phyloP scores from a whole-genome alignment of 2,113 vertebrate genomes.

The Brachyhypopomus gauderio region DNA sequence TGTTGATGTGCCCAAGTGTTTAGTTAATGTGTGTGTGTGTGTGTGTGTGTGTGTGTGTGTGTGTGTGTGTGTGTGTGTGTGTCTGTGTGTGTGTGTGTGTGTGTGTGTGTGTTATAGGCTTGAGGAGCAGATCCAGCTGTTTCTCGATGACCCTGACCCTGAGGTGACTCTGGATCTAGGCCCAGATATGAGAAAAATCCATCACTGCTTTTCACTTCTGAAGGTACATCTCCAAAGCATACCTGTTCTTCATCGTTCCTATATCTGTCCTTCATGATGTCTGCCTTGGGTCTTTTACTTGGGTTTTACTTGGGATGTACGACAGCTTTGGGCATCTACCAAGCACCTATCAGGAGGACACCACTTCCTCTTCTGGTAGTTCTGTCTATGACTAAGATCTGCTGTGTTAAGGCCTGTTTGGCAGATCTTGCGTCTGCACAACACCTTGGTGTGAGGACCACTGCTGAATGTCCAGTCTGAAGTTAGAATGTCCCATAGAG shows the following conservation, averaged over 20 bases:
- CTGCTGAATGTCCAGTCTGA: background rate
- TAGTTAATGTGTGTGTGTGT: background rate
- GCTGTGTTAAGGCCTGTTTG: background rate
- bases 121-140: conserved; percentile 76
- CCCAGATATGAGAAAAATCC: conserved; percentile 90
- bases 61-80: conserved; percentile 14
- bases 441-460: background rate
- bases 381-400: background rate
- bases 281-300: no score
- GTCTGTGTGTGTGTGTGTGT: conserved; percentile 23
- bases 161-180: conserved; percentile 82
- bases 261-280: background rate
- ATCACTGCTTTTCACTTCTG: conserved; percentile 81
- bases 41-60: conserved; percentile 3
- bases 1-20: background rate
- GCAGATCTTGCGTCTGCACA: background rate
- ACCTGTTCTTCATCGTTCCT: background rate
- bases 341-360: background rate
- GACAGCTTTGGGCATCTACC: background rate
- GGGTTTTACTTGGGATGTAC: no score
- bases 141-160: conserved; percentile 83
- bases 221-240: conserved; percentile 78
- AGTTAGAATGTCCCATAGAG: background rate
- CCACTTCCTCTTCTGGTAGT: background rate
- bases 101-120: conserved; percentile 77